Conservation (phyloP, 2,888 invertebrate species). For the Athalia cordata region DNA sequence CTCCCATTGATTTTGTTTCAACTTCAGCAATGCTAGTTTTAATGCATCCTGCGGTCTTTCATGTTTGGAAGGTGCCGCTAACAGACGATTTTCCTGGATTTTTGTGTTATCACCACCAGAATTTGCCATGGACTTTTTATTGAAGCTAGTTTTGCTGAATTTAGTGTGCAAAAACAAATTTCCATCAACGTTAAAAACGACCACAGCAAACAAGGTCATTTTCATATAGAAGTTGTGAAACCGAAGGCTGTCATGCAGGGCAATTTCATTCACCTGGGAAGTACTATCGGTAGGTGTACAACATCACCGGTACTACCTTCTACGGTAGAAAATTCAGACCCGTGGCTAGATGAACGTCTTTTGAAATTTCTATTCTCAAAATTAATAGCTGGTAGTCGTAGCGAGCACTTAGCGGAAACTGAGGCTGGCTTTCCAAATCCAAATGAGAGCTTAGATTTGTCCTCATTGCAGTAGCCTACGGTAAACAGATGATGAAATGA, state of each 20-base stretch:
- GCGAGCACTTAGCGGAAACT: slow-evolving; percentile 2
- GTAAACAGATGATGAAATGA: not conserved
- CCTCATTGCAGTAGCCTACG: slow-evolving; percentile 28
- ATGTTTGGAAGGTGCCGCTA: slow-evolving; percentile 44
- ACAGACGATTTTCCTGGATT: slow-evolving; percentile 44
- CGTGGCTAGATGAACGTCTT: slow-evolving; percentile 36
- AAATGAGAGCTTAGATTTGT: slow-evolving; percentile 12
- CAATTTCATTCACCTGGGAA: slow-evolving; percentile 36
- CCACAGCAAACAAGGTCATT: not conserved
- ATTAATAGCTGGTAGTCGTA: slow-evolving; percentile 42
- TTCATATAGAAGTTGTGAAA: not conserved
- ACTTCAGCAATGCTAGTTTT: slow-evolving; percentile 49
- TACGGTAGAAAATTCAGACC: slow-evolving; percentile 15
- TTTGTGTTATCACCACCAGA: slow-evolving; percentile 42
- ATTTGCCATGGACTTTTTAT: slow-evolving; percentile 4
- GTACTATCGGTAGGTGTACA: slow-evolving; percentile 41
- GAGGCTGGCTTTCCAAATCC: not conserved
- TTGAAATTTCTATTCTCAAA: slow-evolving; percentile 31
- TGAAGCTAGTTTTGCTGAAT: slow-evolving; percentile 25
- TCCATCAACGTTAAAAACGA: not conserved
- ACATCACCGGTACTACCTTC: slow-evolving; percentile 39
- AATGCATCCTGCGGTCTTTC: slow-evolving; percentile 52
- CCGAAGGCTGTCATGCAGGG: not conserved
- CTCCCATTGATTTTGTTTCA: slow-evolving; percentile 56
- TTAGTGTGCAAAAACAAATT: not conserved